A percentile compares a stretch with the other conserved stretches of the same genome.
These are phyloP conservation scores for Xestoiulus laeticollis DNA, from an alignment of 2,888 invertebrate species.

Conservation along the genomic window DNA sequence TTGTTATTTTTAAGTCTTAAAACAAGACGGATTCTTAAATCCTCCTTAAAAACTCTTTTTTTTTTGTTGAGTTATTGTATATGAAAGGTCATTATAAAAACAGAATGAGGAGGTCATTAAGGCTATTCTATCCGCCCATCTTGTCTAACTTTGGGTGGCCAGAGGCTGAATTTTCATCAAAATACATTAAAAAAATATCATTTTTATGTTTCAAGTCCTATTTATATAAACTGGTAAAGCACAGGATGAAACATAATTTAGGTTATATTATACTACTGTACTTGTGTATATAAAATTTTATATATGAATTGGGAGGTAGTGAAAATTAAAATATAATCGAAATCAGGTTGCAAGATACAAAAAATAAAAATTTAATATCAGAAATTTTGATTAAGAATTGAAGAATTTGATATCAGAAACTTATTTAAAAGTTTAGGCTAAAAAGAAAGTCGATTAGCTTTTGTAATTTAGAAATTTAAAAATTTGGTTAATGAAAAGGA, in stretches of 20 bases:
- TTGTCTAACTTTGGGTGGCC: slow-evolving; percentile 1
- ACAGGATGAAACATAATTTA: not conserved
- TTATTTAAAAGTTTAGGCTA: not conserved
- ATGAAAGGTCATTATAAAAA: not conserved
- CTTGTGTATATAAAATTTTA: not conserved
- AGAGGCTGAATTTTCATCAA: not conserved
- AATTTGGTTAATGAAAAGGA: not conserved
- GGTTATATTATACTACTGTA: not conserved
- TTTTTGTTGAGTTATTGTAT: not conserved
- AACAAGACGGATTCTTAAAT: not conserved
- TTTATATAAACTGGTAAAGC: not conserved
- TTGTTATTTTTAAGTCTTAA: not conserved
- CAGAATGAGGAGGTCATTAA: not conserved
- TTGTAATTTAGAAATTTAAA: not conserved
- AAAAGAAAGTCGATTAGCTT: not conserved
- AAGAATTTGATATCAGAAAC: not conserved
- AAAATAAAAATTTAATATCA: too few species aligned
- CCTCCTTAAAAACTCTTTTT: not conserved
- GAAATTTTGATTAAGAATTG: not conserved
- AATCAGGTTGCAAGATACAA: not conserved
- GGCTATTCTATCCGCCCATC: slow-evolving; percentile 22
- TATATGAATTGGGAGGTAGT: too few species aligned
- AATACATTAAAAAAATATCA: not conserved
- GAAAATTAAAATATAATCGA: not conserved
- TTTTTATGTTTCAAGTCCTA: not conserved